Evolutionary conservation across 2,797 vertebrate genomes (phyloP).

Genomic region (Lepilemur ruficaudatus): DNA sequence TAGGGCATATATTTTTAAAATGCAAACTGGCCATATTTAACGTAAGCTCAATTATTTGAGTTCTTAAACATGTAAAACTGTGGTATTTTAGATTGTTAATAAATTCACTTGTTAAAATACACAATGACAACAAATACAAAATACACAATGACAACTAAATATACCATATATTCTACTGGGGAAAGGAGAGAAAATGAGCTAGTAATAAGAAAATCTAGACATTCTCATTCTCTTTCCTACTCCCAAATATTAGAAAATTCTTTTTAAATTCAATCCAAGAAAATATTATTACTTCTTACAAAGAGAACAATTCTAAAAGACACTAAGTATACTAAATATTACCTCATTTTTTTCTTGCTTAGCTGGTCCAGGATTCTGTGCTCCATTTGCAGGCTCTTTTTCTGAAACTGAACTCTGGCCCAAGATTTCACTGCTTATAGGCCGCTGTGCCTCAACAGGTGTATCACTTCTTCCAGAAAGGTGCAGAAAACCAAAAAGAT

Average conservation of each 20-base stretch:
- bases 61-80: neutral
- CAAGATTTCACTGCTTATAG: conserved; percentile 81
- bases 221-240: neutral
- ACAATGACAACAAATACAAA: neutral
- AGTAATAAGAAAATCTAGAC: conserved; percentile 29
- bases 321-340: conserved; percentile 29
- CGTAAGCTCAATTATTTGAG: neutral
- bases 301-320: conserved; percentile 12
- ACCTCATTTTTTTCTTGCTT: conserved; percentile 95
- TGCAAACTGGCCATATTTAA: conserved; percentile 13
- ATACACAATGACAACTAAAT: conserved; percentile 43
- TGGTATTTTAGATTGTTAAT: conserved; percentile 26
- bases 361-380: conserved; percentile 82
- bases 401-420: conserved; percentile 88
- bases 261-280: neutral
- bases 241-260: conserved; percentile 14
- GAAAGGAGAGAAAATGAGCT: conserved; percentile 6
- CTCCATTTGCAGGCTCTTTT: conserved; percentile 88
- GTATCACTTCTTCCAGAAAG: conserved; percentile 91
- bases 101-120: conserved; percentile 23
- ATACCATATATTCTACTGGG: neutral
- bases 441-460: conserved; percentile 92
- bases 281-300: conserved; percentile 41
- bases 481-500: conserved; percentile 62
- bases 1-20: conserved; percentile 11